Conservation (phyloP, 2,797 vertebrate genomes). For the Simalia tracyae region DNA sequence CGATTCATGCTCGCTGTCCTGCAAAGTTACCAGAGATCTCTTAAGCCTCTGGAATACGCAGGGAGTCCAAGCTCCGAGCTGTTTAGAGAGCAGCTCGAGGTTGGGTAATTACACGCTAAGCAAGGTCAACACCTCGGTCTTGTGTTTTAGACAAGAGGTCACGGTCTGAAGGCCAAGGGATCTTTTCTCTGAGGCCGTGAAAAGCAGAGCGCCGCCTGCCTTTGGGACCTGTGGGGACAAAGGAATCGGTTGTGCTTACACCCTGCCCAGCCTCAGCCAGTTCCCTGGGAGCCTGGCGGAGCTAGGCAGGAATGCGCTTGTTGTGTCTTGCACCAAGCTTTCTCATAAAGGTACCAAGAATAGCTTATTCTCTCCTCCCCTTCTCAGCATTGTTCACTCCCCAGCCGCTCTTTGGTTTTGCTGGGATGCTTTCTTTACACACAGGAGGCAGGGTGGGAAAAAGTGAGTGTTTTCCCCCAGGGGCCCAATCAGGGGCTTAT, state of each 20-base stretch:
- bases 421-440: constrained; percentile 20
- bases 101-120: not conserved
- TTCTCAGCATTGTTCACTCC: constrained; percentile 8
- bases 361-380: constrained; percentile 17
- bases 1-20: not conserved
- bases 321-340: not conserved
- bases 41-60: not conserved
- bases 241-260: not conserved
- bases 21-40: not conserved
- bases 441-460: constrained; percentile 25
- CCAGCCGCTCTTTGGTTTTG: constrained; percentile 1
- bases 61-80: not conserved
- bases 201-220: not conserved
- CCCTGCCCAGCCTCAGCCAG: not conserved
- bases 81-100: not conserved
- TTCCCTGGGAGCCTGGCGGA: constrained; percentile 17
- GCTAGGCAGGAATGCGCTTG: constrained; percentile 45
- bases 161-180: not conserved
- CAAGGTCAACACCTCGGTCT: constrained; percentile 6
- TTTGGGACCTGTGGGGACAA: not conserved
- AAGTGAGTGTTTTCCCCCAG: not conserved
- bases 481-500: not conserved
- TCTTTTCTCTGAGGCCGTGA: not conserved
- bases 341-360: not conserved
- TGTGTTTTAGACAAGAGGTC: not conserved